A percentile compares a stretch with the other conserved stretches of the same genome.
phyloP scores from a whole-genome alignment of 1,140 invertebrate genomes.

The Galleria mellonella region DNA sequence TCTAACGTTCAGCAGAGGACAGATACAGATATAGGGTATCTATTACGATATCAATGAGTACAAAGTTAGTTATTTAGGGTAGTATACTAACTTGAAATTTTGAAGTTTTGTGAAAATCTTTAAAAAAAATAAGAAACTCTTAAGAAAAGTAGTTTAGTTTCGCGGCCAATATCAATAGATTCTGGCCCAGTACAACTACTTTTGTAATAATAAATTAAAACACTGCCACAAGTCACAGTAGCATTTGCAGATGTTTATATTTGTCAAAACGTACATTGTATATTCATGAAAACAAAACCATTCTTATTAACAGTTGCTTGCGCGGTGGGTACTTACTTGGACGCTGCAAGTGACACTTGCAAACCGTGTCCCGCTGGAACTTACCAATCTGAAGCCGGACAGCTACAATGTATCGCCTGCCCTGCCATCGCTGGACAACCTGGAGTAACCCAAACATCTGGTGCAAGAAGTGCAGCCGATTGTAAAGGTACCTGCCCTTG shows the following conservation, averaged over 20 bases:
- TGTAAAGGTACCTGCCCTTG: slow-evolving; percentile 83
- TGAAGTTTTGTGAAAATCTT: not conserved
- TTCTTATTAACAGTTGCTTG: slow-evolving; percentile 88
- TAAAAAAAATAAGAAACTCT: not conserved
- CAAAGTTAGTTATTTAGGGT: no score
- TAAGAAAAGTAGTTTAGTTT: no score
- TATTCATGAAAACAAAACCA: no score
- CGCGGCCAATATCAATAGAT: no score
- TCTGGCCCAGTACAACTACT: no score
- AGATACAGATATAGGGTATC: no score
- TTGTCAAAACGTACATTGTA: no score
- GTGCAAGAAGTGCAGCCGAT: slow-evolving; percentile 89
- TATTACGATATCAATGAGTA: no score
- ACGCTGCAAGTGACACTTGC: slow-evolving; percentile 84
- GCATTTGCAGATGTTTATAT: no score
- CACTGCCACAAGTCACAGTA: no score
- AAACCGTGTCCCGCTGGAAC: slow-evolving; percentile 90
- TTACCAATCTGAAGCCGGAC: slow-evolving; percentile 95
- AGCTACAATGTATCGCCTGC: slow-evolving; percentile 90
- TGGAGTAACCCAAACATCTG: slow-evolving; percentile 89
- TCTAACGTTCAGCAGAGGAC: no score
- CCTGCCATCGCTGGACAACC: slow-evolving; percentile 89
- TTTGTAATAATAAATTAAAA: no score
- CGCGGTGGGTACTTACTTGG: slow-evolving; percentile 92
- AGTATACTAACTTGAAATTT: not conserved